Conservation (phyloP, 2,888 invertebrate genomes). For the Piscicola geometra region DNA sequence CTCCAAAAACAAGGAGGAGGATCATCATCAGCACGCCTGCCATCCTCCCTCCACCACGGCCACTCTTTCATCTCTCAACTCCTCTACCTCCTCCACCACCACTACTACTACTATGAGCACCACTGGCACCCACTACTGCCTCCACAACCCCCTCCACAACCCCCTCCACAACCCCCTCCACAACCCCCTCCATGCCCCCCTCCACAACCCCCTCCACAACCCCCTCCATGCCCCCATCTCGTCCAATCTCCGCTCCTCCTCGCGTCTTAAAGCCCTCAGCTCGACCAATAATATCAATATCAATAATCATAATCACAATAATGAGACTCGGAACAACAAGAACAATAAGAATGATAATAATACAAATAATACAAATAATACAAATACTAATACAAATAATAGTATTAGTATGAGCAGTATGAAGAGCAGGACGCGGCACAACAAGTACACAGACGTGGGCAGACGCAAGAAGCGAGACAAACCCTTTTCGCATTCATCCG, state of each 20-base stretch:
- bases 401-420: too few species aligned
- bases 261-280: slow-evolving; percentile 18
- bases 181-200: background rate
- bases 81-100: background rate
- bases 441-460: background rate
- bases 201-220: background rate
- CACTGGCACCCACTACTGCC: background rate
- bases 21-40: too few species aligned
- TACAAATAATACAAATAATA: too few species aligned
- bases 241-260: slow-evolving; percentile 21
- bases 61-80: background rate
- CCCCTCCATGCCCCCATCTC: slow-evolving; percentile 12
- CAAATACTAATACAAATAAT: too few species aligned
- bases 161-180: background rate
- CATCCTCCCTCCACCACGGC: too few species aligned
- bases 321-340: background rate
- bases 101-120: background rate
- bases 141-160: background rate
- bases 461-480: slow-evolving; percentile 13
- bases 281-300: slow-evolving; percentile 5
- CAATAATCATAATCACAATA: slow-evolving; percentile 18
- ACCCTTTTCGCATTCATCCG: background rate
- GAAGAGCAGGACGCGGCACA: background rate
- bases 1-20: slow-evolving; percentile 43
- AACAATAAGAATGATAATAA: background rate